Evolutionary conservation across 2,797 vertebrate genomes (phyloP).

Genomic region (Enteromius viviparus): DNA sequence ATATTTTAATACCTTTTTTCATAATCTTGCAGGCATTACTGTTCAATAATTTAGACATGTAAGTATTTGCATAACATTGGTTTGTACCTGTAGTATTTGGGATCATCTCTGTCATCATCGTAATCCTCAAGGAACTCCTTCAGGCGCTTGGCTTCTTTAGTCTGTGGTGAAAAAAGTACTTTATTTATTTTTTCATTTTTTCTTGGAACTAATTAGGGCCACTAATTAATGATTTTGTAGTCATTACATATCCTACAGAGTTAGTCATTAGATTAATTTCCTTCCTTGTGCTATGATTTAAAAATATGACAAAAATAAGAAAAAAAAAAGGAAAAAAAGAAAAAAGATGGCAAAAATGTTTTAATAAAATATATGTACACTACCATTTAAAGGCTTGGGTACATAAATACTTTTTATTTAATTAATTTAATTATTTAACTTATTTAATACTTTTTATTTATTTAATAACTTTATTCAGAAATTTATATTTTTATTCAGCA

Average conservation of each 20-base stretch:
- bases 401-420: background rate
- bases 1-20: background rate
- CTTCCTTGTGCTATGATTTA: background rate
- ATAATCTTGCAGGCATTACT: background rate
- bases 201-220: background rate
- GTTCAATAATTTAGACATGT: background rate
- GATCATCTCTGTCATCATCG: constrained; percentile 97
- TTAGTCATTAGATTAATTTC: background rate
- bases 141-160: constrained; percentile 95
- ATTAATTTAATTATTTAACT: no score
- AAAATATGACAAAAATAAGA: background rate
- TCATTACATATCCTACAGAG: background rate
- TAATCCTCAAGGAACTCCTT: constrained; percentile 99
- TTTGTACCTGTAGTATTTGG: constrained; percentile 93
- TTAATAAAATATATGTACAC: background rate
- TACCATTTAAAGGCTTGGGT: background rate
- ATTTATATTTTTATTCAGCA: background rate
- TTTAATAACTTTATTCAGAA: background rate
- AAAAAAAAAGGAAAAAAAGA: background rate
- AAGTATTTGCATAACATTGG: background rate
- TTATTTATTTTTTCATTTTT: background rate
- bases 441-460: no score
- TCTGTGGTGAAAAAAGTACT: constrained; percentile 67
- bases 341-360: background rate
- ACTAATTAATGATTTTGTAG: background rate